Evolutionary conservation across 2,888 invertebrate species (phyloP), one percentile per base, ranked within the genome.

Genomic region (Hirtodrosophila alboralis): DNA sequence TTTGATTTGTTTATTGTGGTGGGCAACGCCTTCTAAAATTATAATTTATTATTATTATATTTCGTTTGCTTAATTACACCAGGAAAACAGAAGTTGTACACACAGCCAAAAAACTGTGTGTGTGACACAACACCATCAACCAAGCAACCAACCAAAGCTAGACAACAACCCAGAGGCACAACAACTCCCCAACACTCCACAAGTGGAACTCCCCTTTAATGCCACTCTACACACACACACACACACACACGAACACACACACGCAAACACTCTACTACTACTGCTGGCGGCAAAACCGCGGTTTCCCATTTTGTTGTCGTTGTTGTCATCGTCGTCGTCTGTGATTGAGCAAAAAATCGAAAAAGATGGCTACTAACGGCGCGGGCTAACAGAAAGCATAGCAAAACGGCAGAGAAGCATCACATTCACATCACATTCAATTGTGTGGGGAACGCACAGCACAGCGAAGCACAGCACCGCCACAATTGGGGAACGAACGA

Each of bases 1-100:
- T 44, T 56, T 48, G 16, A 33, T 43, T 33, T 37, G 13, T 28
- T 44, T 34, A 10, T 3, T 18, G 37, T 36, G 60, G 54, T 58
- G 44, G 80, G 59, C 69, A 72, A 61, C 62, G 79, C 81, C 87
- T 87, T 88, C 86, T 88, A 89, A 89, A 89, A 90, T 90, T 90
- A 90, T 90, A 90, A 90, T 89, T 90, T 90, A 90, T 89, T 89
- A 89, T 89, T 89, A 89, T 90, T 90, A 90, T 90, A 90, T 90
- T 89, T 89, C 87, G 88, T 87, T 90, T 90, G 89, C 89, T 89
- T 89, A 90, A 90, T 89, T 88, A 74, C 87, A 90, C 87, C 89
- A 90, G 90, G 90, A 75, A 84, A 89, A 76, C 87, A 89, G 84
- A 84, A 53, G 58, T 75, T 54, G 54, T 41, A 56, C 53, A 61